Percentiles rank a stretch among this genome's conserved stretches.
Conservation (phyloP, 2,888 invertebrate species). For the Megastigmus dorsalis region DNA sequence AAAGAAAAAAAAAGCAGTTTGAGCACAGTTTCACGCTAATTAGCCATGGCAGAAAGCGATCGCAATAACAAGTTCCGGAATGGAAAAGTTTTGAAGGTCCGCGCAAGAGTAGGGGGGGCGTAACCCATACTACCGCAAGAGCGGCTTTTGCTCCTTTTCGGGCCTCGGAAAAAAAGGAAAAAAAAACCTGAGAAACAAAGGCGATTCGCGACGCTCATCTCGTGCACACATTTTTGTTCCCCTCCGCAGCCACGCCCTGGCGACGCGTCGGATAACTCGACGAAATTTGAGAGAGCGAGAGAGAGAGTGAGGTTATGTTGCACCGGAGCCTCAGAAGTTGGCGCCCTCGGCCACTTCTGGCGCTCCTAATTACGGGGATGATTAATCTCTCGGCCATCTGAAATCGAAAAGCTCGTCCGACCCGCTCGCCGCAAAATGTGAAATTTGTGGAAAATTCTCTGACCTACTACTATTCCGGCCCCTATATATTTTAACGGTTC, state of each 20-base stretch:
- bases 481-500: too few species aligned
- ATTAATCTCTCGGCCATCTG: constrained; percentile 33
- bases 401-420: background rate
- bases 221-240: too few species aligned
- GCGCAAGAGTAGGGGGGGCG: constrained; percentile 10
- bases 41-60: constrained; percentile 43
- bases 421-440: constrained; percentile 3
- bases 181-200: constrained; percentile 55
- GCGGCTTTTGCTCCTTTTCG: too few species aligned
- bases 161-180: background rate
- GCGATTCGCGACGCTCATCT: constrained; percentile 47
- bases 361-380: constrained; percentile 40
- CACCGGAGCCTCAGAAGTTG: constrained; percentile 9
- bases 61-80: constrained; percentile 46
- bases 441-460: constrained; percentile 22
- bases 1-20: background rate
- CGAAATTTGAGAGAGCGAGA: constrained; percentile 51
- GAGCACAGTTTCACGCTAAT: constrained; percentile 55
- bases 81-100: too few species aligned
- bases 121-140: constrained; percentile 15
- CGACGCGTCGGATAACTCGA: constrained; percentile 35
- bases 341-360: constrained; percentile 23
- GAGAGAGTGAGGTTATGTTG: constrained; percentile 11
- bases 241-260: constrained; percentile 57
- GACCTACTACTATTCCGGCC: too few species aligned